A percentile compares a stretch with the other conserved stretches of the same genome.
Evolutionary conservation across 2,113 vertebrate species (phyloP).

Genomic region (Oreochromis aureus): DNA sequence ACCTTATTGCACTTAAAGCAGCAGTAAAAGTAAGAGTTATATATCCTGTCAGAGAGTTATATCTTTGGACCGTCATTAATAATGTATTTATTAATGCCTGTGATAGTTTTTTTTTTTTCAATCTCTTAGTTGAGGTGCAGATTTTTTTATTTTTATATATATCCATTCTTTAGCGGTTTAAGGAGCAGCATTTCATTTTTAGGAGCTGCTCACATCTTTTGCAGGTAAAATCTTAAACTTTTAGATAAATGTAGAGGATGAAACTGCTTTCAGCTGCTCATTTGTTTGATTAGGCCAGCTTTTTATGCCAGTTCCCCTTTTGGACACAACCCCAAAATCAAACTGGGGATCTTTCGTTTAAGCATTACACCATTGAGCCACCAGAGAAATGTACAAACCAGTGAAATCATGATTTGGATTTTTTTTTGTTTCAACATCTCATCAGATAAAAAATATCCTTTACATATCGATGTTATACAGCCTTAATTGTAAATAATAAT

Average conservation of each 20-base stretch:
- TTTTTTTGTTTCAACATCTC: neutral
- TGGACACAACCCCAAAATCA: neutral
- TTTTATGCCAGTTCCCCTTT: neutral
- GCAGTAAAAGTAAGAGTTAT: neutral
- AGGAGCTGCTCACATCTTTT: neutral
- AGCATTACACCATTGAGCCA: neutral
- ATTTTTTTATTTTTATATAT: neutral
- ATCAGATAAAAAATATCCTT: neutral
- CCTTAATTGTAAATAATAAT: neutral
- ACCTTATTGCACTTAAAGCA: neutral
- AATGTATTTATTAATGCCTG: neutral
- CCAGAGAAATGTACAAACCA: neutral
- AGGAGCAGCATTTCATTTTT: neutral
- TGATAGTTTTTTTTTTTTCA: neutral
- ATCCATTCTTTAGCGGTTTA: neutral
- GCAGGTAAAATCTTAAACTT: neutral
- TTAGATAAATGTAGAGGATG: neutral
- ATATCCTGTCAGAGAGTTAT: neutral
- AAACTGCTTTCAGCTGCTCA: neutral
- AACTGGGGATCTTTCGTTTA: neutral
- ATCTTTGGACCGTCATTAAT: neutral
- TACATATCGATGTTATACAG: neutral
- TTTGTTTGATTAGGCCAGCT: neutral
- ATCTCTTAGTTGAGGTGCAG: neutral
- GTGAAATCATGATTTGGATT: neutral